Evolutionary conservation across 2,113 vertebrate genomes (phyloP).

Genomic region (Aegypius monachus): DNA sequence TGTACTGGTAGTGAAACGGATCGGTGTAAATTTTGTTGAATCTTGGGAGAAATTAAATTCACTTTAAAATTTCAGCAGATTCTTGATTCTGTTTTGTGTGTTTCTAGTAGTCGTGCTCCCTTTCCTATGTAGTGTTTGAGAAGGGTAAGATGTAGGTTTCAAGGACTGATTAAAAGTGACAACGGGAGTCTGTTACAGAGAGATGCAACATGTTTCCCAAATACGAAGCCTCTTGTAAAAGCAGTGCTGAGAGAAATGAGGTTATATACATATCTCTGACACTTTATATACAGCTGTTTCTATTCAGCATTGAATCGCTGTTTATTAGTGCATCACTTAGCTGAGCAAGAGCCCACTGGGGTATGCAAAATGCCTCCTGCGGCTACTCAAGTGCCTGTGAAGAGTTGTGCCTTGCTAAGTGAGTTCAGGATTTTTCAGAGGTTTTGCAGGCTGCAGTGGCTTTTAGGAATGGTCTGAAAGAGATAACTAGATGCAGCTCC

Average conservation of each 20-base stretch:
- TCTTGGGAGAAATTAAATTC: background rate
- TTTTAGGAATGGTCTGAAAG: background rate
- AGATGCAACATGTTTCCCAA: background rate
- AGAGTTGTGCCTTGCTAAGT: background rate
- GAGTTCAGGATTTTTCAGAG: background rate
- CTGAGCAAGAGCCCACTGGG: background rate
- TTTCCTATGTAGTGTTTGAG: background rate
- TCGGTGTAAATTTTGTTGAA: background rate
- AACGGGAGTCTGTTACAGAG: background rate
- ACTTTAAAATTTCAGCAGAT: background rate
- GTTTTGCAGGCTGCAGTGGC: background rate
- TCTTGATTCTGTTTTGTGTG: background rate
- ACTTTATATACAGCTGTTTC: background rate
- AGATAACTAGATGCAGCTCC: background rate
- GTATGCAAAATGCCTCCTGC: background rate
- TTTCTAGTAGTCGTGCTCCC: background rate
- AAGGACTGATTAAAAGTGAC: background rate
- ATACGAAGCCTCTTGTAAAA: background rate
- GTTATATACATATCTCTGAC: background rate
- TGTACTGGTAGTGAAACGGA: background rate
- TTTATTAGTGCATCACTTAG: background rate
- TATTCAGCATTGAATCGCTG: background rate
- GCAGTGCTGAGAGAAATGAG: background rate
- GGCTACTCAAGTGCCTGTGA: background rate
- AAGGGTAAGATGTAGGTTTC: background rate